Percentiles rank a stretch among this genome's conserved stretches.
phyloP scores from a whole-genome alignment of 2,113 vertebrate genomes.

The Taxidea taxus region DNA sequence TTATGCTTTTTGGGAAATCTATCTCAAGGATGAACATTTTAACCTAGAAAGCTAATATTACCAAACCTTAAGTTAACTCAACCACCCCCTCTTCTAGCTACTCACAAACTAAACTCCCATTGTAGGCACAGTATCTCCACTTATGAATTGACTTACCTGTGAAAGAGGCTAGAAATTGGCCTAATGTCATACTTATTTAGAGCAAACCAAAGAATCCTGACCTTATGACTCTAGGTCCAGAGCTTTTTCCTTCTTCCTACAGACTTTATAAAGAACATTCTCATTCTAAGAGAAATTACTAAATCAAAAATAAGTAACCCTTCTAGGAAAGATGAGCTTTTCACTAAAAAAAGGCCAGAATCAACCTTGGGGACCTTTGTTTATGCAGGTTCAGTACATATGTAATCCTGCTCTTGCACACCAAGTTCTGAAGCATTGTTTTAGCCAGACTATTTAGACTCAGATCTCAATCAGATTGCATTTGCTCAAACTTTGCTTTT shows the following conservation, averaged over 20 bases:
- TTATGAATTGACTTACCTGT: not conserved
- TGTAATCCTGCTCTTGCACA: not conserved
- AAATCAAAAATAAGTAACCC: not conserved
- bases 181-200: not conserved
- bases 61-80: not conserved
- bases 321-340: not conserved
- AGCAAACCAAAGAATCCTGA: not conserved
- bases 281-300: not conserved
- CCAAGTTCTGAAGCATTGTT: not conserved
- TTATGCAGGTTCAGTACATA: not conserved
- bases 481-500: not conserved
- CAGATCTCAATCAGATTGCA: not conserved
- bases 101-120: not conserved
- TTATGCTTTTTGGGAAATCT: not conserved
- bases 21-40: not conserved
- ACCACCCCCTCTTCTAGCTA: not conserved
- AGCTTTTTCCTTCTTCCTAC: not conserved
- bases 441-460: not conserved
- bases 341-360: not conserved
- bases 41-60: not conserved
- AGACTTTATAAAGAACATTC: not conserved
- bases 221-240: not conserved
- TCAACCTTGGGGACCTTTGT: not conserved
- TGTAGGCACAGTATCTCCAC: not conserved
- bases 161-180: not conserved